Base-by-base conservation (phyloP, 2,888 invertebrate genomes). In the Sarcophaga rosellei region DNA sequence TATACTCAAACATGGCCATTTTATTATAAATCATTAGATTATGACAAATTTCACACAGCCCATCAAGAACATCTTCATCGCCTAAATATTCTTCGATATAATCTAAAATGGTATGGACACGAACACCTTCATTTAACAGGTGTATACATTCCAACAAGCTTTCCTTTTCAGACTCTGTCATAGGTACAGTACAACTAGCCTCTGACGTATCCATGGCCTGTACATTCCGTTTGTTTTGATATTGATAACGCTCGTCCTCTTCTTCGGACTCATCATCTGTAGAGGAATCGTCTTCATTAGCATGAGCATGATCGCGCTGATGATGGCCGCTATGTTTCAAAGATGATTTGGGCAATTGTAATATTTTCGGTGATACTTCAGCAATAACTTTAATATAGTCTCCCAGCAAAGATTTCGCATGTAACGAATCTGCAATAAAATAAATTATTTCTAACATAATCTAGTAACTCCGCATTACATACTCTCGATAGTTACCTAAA, bases 1-100 rank as follows among this genome's bases (percentile, higher is more conserved):
- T 96, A 93, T 96, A 97, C 91, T 97, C 97, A 91, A 97, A 97
- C 88, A 98, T 95, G 0, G 97, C 96, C 92, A 96, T 94, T 91
- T 96, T 96, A 91, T 97, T 96, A 89, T 97, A 96, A 88, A 97
- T 94, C 91, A 98, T 94, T 73, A 98, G 94, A 93, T 97, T 96
- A 93, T 98, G 97, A 90, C 97, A 97, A 76, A 98, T 95, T 91
- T 95, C 95, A 87, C 96, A 96, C 85, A 97, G 93, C 15, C 95
- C 94, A 89, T 96, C 95, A 68, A 97, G 93, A 25, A 96, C 94
- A 10, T 94, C 94, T 0, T 93, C 90, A 77, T 95, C 94, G 45
- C 93, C 89, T 0, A 92, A 89, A 86, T 92, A 91, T 6, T 90
- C 88, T n/a, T 93, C 92, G 57, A 93, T 89, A 76, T 92, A 94